Base-by-base conservation (phyloP, 2,113 vertebrate genomes). In the Phaetusa simplex region DNA sequence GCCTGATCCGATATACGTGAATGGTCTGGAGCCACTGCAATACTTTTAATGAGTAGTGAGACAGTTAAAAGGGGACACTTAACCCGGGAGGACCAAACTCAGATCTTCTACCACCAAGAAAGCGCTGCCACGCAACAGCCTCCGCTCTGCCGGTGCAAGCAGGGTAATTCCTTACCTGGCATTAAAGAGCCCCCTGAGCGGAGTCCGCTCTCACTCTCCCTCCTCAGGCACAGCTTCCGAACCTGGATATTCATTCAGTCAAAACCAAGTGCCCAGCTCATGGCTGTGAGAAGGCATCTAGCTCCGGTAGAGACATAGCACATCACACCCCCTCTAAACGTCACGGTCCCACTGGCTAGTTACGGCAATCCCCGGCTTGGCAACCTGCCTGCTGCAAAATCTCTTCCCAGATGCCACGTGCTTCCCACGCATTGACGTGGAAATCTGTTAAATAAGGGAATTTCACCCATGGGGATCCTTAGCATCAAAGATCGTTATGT, bases 1-100 rank as follows among this genome's bases (percentile, higher is more conserved):
- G 95, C 81, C 47, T 30, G 10, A 36, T 62, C 50, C 4, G 15
- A 83, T 18, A 5, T 2, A 47, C 0, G 0, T 0, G 7, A 78
- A n/a, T 0, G 5, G 15, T 90, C 80, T 0, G 5, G 38, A 67
- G 86, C 64, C 76, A 7, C 50, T 11, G 84, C 45, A 5, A 5
- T 66, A 38, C 67, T 62, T 86, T 50, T 86, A 45, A 92, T 91
- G 58, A 91, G 77, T 0, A 76, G 62, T 14, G 66, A 87, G 71
- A 47, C 38, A 81, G 40, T 71, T 49, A 71, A 89, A 96, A 86
- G 5, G 43, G 65, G 47, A 86, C 38, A 29, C 13, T 83, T 61
- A 10, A 64, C 86, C 59, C 42, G 0, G 34, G n/a, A 74, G 72
- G 50, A 74, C 52, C 64, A 78, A 59, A 26, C 45, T 64, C 59